Evolutionary conservation across 2,797 vertebrate species (phyloP).

Genomic region (Linurgus olivaceus): DNA sequence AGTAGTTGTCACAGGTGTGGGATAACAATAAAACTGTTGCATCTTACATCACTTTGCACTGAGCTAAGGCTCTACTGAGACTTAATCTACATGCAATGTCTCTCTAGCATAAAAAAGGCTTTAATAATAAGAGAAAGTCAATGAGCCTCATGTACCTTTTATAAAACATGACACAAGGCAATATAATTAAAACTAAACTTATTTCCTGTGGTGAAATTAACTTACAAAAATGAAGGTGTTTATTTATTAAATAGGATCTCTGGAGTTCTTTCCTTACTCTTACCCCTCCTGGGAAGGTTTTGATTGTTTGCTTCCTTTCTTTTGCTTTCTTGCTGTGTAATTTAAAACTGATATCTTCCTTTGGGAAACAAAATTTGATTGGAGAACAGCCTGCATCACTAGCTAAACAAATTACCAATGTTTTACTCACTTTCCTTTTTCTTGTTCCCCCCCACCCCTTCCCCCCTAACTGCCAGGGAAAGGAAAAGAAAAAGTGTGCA

Average conservation of each 20-base stretch:
- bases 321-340: conserved; percentile 77
- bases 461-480: background rate
- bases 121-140: conserved; percentile 80
- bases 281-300: conserved; percentile 77
- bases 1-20: conserved; percentile 17
- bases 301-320: conserved; percentile 79
- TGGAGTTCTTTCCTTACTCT: conserved; percentile 65
- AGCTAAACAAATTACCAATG: conserved; percentile 79
- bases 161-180: conserved; percentile 81
- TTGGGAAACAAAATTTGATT: conserved; percentile 81
- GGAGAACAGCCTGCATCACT: conserved; percentile 72
- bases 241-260: conserved; percentile 84
- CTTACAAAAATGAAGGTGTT: conserved; percentile 84
- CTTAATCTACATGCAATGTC: conserved; percentile 48
- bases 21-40: conserved; percentile 39
- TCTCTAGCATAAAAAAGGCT: conserved; percentile 54
- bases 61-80: conserved; percentile 25
- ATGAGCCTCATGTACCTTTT: conserved; percentile 76
- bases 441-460: background rate
- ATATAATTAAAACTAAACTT: conserved; percentile 84
- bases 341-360: conserved; percentile 79
- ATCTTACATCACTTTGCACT: conserved; percentile 42
- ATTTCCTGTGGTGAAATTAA: conserved; percentile 83
- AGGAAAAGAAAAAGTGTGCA: background rate
- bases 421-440: conserved; percentile 70